These are phyloP conservation scores for Ptychoptera contaminata DNA, from an alignment of 2,888 invertebrate species.

Conservation along the genomic window DNA sequence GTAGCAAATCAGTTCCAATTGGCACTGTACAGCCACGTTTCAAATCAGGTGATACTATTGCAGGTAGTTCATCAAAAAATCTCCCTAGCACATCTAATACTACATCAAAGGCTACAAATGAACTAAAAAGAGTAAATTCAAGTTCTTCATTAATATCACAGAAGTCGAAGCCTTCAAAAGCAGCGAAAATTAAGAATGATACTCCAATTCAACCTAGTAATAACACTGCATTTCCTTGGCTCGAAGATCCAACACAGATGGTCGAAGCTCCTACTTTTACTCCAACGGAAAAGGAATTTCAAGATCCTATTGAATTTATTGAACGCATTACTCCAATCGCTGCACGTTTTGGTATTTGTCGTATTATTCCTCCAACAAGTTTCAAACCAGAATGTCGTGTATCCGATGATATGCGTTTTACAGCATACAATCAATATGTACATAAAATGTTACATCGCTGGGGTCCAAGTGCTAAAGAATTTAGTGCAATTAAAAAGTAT, in stretches of 20 bases:
- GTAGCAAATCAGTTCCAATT: slow-evolving; percentile 29
- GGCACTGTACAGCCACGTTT: slow-evolving; percentile 39
- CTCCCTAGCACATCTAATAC: slow-evolving; percentile 3
- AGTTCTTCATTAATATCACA: slow-evolving; percentile 28
- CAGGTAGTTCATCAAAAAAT: background rate
- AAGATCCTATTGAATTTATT: slow-evolving; percentile 74
- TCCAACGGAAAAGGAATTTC: slow-evolving; percentile 69
- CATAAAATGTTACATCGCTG: slow-evolving; percentile 75
- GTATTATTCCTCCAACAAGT: slow-evolving; percentile 65
- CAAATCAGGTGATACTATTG: slow-evolving; percentile 16
- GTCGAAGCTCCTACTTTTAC: slow-evolving; percentile 65
- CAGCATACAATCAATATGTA: slow-evolving; percentile 78
- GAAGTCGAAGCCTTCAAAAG: slow-evolving; percentile 19
- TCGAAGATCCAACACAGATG: slow-evolving; percentile 36
- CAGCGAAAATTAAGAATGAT: slow-evolving; percentile 28
- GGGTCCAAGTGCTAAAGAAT: slow-evolving; percentile 74
- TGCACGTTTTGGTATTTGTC: slow-evolving; percentile 70
- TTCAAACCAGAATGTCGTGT: slow-evolving; percentile 72
- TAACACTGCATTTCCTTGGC: slow-evolving; percentile 33
- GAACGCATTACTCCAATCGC: slow-evolving; percentile 61
- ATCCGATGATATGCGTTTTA: slow-evolving; percentile 72
- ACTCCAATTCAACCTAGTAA: slow-evolving; percentile 30
- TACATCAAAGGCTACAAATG: slow-evolving; percentile 1
- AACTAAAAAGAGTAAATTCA: slow-evolving; percentile 26
- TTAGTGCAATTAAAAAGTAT: slow-evolving; percentile 71